phyloP scores from a whole-genome alignment of 2,113 vertebrate species.

The Podilymbus podiceps region DNA sequence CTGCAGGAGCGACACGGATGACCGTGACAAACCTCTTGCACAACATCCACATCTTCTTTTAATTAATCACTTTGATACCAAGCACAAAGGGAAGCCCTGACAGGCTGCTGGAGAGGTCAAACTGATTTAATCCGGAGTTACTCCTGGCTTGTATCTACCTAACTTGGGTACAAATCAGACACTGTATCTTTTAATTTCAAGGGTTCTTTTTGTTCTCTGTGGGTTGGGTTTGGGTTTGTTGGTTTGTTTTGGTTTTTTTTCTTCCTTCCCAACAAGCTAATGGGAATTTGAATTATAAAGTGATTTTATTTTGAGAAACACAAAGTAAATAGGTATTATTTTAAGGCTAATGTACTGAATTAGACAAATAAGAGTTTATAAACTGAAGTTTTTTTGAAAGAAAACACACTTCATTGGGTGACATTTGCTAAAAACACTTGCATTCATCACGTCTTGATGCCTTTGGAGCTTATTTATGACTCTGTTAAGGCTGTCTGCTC shows the following conservation, averaged over 20 bases:
- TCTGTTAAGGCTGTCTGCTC: neutral
- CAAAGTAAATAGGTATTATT: conserved; percentile 27
- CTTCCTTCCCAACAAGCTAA: neutral
- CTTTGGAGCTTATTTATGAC: neutral
- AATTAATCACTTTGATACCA: neutral
- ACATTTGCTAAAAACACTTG: conserved; percentile 25
- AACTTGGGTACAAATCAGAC: neutral
- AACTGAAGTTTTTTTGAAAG: conserved; percentile 27
- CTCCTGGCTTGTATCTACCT: neutral
- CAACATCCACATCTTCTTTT: neutral
- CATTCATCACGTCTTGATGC: neutral
- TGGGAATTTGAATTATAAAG: neutral
- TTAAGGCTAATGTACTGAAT: conserved; percentile 29
- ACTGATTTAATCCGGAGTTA: neutral
- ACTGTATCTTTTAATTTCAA: neutral
- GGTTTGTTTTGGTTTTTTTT: too few species aligned
- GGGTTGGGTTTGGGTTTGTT: too few species aligned
- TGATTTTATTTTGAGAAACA: conserved; percentile 39
- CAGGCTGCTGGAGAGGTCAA: neutral
- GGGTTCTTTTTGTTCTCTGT: neutral
- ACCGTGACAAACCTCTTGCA: neutral
- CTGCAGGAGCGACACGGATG: neutral
- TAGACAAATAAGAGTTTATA: conserved; percentile 25
- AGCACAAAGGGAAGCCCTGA: neutral
- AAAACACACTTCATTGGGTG: conserved; percentile 1